phyloP scores from a whole-genome alignment of 2,113 vertebrate genomes.

The Engystomops pustulosus region DNA sequence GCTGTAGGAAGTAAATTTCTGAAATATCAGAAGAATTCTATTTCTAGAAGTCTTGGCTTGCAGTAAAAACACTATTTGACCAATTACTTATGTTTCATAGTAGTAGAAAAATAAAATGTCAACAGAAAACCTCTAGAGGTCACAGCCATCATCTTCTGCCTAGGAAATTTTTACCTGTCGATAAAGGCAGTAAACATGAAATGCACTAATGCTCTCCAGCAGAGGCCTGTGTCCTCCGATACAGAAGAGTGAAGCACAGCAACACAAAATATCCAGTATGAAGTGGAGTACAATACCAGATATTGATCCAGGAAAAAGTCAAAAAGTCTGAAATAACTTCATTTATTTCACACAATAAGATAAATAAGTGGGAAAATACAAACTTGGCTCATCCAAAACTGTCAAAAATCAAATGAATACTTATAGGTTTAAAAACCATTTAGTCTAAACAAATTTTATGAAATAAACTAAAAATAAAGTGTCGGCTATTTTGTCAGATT shows the following conservation, averaged over 20 bases:
- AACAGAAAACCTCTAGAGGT: conserved; percentile 10
- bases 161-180: not conserved
- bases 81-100: not conserved
- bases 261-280: not conserved
- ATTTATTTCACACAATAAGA: not conserved
- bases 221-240: not conserved
- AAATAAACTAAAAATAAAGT: too few relatives aligned
- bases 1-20: not conserved
- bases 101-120: not conserved
- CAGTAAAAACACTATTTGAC: not conserved
- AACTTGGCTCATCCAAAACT: too few relatives aligned
- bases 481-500: too few relatives aligned
- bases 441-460: too few relatives aligned
- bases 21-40: not conserved
- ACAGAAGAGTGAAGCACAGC: not conserved
- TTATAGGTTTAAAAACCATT: too few relatives aligned
- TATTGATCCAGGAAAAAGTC: not conserved
- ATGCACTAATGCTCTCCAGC: conserved; percentile 5
- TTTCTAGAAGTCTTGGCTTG: not conserved
- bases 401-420: too few relatives aligned
- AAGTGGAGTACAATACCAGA: not conserved
- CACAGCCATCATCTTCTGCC: not conserved
- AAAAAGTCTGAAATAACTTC: not conserved
- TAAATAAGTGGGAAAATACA: too few relatives aligned
- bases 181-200: not conserved